phyloP scores from a whole-genome alignment of 2,113 vertebrate species.

The Syrmaticus mikado region DNA sequence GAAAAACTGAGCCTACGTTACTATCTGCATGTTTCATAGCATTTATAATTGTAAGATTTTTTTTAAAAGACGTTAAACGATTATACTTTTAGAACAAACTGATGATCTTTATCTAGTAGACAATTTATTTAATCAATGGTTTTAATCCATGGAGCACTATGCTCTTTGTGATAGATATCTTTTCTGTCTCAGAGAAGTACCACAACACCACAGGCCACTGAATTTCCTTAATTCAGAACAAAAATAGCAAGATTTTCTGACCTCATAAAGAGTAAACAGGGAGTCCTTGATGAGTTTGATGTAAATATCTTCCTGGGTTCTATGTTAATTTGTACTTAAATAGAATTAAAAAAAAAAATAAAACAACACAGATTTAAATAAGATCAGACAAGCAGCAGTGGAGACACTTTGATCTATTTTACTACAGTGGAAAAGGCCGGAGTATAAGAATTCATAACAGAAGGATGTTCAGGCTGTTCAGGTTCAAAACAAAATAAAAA shows the following conservation, averaged over 20 bases:
- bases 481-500: accelerated
- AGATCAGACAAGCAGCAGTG: accelerated
- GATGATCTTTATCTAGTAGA: not conserved
- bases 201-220: not conserved
- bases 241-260: not conserved
- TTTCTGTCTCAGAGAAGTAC: not conserved
- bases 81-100: not conserved
- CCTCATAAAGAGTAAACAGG: not conserved
- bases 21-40: not conserved
- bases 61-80: not conserved
- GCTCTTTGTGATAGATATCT: not conserved
- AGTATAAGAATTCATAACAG: not conserved
- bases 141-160: not conserved
- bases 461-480: not conserved
- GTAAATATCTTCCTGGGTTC: not conserved
- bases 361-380: not conserved
- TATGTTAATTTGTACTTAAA: not conserved
- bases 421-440: not conserved
- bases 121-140: not conserved
- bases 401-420: not conserved
- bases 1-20: not conserved
- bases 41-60: not conserved
- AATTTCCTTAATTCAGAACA: not conserved
- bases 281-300: not conserved
- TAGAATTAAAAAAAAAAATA: not conserved